Base-by-base conservation (phyloP, 2,797 vertebrate species). In the Otus scops region DNA sequence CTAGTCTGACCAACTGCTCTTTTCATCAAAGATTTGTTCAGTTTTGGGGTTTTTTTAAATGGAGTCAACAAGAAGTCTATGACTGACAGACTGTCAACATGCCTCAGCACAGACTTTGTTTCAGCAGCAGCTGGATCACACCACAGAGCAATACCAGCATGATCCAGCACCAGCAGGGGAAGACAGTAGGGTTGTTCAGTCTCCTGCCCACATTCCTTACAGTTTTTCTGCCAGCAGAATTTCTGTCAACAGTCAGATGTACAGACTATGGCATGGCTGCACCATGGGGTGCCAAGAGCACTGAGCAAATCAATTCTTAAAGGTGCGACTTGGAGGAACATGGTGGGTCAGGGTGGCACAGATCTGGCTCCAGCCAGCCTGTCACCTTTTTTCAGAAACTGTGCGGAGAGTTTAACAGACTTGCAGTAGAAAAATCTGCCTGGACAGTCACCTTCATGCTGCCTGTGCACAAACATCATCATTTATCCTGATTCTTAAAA, bases 21-120 rank as follows among this genome's bases (percentile, higher is more conserved):
- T 88, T 92, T 89, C 88, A 89, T 86, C 26, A 90, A 95, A 83
- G 30, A 63, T 76, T 69, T 92, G 39, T 18, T 87, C 51, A 39
- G 34, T 50, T 77, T 92, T 10, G 12, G 14, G 24, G 7, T 3
- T 61, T 57, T 80, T 77, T 10, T 0, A 4, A 85, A 64, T 56
- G 21, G 10, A 73, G 39, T 41, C 36, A 54, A 27, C 13, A 64
- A 63, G 78, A n/a, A 61, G 23, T n/a, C 4, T 15, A 26, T 26
- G 24, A 57, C 54, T 76, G 63, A n/a, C 43, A 32, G n/a, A 41
- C 20, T 53, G 32, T 61, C 38, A 34, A 10, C 6, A 5, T 43
- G 27, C 15, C 47, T 51, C 51, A 61, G 45, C 56, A 53, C 26
- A 67, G 48, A 22, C 32, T 77, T 50, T 84, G 18, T 57, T 76